phyloP scores from a whole-genome alignment of 53 echinoderm and acorn worm genomes.

The Patiria pectinifera region DNA sequence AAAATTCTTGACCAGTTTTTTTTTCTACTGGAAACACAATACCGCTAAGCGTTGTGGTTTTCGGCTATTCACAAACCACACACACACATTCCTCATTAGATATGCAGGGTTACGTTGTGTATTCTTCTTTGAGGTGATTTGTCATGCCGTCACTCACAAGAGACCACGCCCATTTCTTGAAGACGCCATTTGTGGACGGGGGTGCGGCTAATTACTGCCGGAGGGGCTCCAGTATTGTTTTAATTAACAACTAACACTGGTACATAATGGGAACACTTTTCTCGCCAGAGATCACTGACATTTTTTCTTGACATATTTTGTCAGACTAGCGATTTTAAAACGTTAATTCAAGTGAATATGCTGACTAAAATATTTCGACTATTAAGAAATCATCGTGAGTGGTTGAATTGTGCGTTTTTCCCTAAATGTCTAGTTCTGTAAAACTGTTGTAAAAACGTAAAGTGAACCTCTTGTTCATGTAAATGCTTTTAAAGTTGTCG shows the following conservation, averaged over 20 bases:
- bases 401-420: too few relatives aligned
- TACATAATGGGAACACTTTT: too few relatives aligned
- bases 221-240: neutral
- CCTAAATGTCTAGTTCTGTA: too few relatives aligned
- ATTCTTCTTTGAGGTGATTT: conserved; percentile 8
- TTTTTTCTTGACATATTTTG: too few relatives aligned
- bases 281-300: too few relatives aligned
- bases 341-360: too few relatives aligned
- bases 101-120: conserved; percentile 3
- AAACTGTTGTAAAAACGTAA: too few relatives aligned
- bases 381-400: too few relatives aligned
- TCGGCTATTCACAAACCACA: neutral
- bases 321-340: too few relatives aligned
- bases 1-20: neutral
- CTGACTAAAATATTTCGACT: too few relatives aligned
- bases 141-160: conserved; percentile 42
- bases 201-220: neutral
- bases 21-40: conserved; percentile 17
- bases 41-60: neutral
- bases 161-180: conserved; percentile 41
- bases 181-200: conserved; percentile 42
- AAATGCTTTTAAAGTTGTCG: too few relatives aligned
- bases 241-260: neutral
- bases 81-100: conserved; percentile 43
- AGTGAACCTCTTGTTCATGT: too few relatives aligned